Evolutionary conservation across 2,797 vertebrate genomes (phyloP).

Genomic region (Semotilus atromaculatus): DNA sequence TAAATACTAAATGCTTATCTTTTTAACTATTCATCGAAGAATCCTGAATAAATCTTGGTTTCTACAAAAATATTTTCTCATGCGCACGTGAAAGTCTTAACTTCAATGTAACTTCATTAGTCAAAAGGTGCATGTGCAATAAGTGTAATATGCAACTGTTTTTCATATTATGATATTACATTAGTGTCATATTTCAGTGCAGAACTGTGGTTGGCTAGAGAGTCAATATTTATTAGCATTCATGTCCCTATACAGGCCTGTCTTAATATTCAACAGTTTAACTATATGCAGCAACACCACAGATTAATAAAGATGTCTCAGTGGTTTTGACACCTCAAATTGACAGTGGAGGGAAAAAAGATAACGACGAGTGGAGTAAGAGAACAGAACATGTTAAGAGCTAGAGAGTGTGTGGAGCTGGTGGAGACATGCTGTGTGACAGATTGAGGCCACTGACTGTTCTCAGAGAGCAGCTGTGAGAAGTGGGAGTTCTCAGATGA

Average conservation of each 20-base stretch:
- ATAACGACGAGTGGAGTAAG: neutral
- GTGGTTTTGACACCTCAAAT: conserved; percentile 21
- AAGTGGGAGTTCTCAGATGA: conserved; percentile 68
- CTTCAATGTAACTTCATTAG: neutral
- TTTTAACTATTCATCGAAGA: neutral
- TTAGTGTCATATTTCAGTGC: neutral
- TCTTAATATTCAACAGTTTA: conserved; percentile 2
- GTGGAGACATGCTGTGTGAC: conserved; percentile 66
- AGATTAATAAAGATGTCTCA: conserved; percentile 11
- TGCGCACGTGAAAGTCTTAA: no score
- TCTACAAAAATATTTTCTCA: neutral
- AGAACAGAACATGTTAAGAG: conserved; percentile 7
- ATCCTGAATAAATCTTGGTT: neutral
- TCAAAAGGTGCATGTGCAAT: neutral
- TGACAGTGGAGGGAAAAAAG: neutral
- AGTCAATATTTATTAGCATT: neutral
- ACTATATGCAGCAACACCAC: neutral
- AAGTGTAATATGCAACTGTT: neutral
- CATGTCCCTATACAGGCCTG: neutral
- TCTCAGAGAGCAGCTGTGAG: conserved; percentile 73
- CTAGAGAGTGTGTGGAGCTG: conserved; percentile 27
- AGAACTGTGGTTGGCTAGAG: neutral
- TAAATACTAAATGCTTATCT: neutral
- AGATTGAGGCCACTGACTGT: conserved; percentile 80
- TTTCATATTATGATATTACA: neutral